Conservation (phyloP, 2,797 vertebrate genomes). For the Cossypha heuglini region DNA sequence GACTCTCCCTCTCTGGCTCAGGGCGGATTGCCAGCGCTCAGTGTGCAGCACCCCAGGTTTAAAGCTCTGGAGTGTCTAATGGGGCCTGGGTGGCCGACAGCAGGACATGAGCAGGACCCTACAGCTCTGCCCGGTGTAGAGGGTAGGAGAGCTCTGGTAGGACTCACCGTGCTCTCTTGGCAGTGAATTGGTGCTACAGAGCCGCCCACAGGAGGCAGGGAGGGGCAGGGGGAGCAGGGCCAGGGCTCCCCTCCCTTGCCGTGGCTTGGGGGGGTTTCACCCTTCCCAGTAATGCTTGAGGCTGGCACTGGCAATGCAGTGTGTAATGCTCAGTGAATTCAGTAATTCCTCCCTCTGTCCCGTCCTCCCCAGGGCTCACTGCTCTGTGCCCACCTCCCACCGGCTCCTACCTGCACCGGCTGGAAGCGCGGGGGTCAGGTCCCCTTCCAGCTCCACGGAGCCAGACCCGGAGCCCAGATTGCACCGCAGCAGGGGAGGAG, state of each 20-base stretch:
- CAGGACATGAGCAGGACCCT: background rate
- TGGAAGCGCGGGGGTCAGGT: background rate
- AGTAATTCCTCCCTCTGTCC: background rate
- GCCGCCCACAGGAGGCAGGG: background rate
- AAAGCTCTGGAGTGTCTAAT: background rate
- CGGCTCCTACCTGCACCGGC: background rate
- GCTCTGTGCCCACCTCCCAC: background rate
- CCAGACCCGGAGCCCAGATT: background rate
- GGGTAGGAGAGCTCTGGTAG: background rate
- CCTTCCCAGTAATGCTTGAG: background rate
- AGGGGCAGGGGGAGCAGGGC: background rate
- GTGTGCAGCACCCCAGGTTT: background rate
- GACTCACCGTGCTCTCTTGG: background rate
- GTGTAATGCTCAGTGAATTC: background rate
- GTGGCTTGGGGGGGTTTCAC: background rate
- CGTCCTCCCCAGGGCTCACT: background rate
- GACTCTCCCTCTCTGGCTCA: background rate
- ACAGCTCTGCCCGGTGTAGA: background rate
- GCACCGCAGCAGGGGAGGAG: background rate
- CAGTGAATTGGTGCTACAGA: background rate
- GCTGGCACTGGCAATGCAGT: background rate
- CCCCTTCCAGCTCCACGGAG: background rate
- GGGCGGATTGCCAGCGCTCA: background rate
- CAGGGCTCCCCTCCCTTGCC: background rate
- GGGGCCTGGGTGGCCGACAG: fast-evolving